phyloP scores from a whole-genome alignment of 2,888 invertebrate species.

The Junonia oenone region DNA sequence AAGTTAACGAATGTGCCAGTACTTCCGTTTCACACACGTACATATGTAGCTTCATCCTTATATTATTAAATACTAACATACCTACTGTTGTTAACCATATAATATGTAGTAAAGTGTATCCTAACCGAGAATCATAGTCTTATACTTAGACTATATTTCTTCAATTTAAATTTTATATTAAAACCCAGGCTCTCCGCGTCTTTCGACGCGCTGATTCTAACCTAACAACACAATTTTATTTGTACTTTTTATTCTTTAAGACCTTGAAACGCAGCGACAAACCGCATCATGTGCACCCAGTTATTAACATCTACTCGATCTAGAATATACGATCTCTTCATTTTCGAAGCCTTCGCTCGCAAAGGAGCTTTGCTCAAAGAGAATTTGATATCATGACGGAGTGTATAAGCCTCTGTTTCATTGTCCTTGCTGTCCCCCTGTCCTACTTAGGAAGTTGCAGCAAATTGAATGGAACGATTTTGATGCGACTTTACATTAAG shows the following conservation, averaged over 20 bases:
- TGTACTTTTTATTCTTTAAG: not conserved
- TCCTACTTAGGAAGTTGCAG: not conserved
- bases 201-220: too few species aligned
- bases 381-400: constrained; percentile 13
- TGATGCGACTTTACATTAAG: not conserved
- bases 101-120: too few species aligned
- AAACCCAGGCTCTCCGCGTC: too few species aligned
- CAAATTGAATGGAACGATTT: not conserved
- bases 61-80: too few species aligned
- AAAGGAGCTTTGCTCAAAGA: constrained; percentile 17
- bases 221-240: not conserved
- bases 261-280: not conserved
- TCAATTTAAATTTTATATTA: too few species aligned
- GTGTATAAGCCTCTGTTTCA: constrained; percentile 9
- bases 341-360: constrained; percentile 7
- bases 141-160: too few species aligned
- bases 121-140: too few species aligned
- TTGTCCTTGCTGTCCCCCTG: not conserved
- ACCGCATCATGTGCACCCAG: not conserved
- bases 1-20: too few species aligned
- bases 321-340: constrained; percentile 6
- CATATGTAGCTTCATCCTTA: too few species aligned
- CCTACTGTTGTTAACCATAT: too few species aligned
- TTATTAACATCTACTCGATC: constrained; percentile 2
- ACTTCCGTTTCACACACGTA: too few species aligned